Evolutionary conservation across 37 sponge, comb jelly and placozoan species (phyloP).

Genomic region (Halisarca cf. caerulea): DNA sequence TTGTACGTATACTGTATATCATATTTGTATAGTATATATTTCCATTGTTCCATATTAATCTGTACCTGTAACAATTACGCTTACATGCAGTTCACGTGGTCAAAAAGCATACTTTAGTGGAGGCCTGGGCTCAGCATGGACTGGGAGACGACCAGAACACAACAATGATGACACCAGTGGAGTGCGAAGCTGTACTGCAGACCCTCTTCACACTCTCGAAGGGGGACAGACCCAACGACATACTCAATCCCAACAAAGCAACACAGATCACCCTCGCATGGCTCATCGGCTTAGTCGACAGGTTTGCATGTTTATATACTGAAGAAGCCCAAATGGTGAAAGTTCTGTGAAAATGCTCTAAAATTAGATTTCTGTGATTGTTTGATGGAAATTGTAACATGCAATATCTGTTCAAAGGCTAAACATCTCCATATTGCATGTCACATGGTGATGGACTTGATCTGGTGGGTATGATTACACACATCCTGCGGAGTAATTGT

Average conservation of each 20-base stretch:
- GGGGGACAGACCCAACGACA: not conserved
- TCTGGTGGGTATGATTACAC: too few relatives aligned
- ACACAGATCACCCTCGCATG: slow-evolving; percentile 7
- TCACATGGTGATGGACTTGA: too few relatives aligned
- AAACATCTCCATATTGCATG: too few relatives aligned
- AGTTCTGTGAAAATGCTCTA: too few relatives aligned
- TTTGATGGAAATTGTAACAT: too few relatives aligned
- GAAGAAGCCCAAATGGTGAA: too few relatives aligned
- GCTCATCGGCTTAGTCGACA: not conserved
- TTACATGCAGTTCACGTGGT: not conserved
- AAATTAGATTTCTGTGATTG: too few relatives aligned
- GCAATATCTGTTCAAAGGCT: too few relatives aligned
- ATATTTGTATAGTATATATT: too few relatives aligned
- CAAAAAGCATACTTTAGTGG: not conserved
- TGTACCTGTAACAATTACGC: not conserved
- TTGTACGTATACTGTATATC: too few relatives aligned
- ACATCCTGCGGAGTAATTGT: too few relatives aligned
- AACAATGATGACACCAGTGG: not conserved
- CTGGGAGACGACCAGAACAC: not conserved
- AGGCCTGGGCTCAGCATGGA: slow-evolving; percentile 10
- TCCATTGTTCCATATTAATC: not conserved
- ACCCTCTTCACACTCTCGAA: slow-evolving; percentile 12
- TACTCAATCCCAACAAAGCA: not conserved
- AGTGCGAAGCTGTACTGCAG: slow-evolving; percentile 9
- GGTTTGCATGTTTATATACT: not conserved